Evolutionary conservation across 2,797 vertebrate genomes (phyloP).

Genomic region (Danio choprae): DNA sequence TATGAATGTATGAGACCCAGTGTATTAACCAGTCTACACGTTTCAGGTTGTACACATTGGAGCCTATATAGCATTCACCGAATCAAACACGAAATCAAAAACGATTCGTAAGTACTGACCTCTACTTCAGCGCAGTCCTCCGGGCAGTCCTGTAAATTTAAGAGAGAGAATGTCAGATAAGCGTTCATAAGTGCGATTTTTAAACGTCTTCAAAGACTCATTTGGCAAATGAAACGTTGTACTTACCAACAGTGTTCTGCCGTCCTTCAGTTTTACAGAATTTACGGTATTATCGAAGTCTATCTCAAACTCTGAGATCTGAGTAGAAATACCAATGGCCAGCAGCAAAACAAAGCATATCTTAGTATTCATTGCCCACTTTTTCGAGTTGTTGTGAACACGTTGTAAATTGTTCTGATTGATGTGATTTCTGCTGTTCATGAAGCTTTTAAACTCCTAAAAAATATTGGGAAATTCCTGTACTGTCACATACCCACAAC

Average conservation of each 20-base stretch:
- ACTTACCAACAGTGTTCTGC: constrained; percentile 3
- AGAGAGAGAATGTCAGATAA: neutral
- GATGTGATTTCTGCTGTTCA: neutral
- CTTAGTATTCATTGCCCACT: neutral
- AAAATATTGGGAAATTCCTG: constrained; percentile 25
- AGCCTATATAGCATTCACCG: neutral
- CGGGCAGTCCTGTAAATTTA: neutral
- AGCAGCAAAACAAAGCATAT: constrained; percentile 27
- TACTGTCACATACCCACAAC: neutral
- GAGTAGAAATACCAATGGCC: neutral
- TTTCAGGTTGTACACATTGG: neutral
- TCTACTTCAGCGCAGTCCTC: neutral
- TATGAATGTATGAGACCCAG: neutral
- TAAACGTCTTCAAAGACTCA: neutral
- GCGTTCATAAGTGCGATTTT: neutral
- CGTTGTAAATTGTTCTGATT: constrained; percentile 12
- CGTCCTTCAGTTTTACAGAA: neutral
- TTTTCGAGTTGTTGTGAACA: neutral
- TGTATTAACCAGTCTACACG: neutral
- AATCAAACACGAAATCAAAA: neutral
- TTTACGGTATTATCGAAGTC: accelerated
- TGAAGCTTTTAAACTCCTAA: constrained; percentile 29
- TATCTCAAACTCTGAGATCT: neutral
- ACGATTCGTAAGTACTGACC: neutral
- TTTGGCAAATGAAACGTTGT: neutral